Evolutionary conservation across 1,140 invertebrate species (phyloP).

Genomic region (Bombus pascuorum): DNA sequence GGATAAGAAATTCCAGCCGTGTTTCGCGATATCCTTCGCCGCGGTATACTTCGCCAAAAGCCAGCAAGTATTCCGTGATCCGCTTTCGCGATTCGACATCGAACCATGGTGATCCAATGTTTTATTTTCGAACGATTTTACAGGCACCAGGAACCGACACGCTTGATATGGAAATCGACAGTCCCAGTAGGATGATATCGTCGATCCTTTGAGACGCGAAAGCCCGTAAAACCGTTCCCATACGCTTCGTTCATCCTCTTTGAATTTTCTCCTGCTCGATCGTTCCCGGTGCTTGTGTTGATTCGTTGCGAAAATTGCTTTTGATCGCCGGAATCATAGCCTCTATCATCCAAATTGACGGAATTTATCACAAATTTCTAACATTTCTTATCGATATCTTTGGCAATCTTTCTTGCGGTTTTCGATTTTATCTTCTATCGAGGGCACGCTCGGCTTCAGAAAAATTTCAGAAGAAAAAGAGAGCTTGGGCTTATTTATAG

Average conservation of each 20-base stretch:
- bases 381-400: not conserved
- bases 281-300: not conserved
- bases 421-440: not conserved
- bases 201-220: conserved; percentile 28
- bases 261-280: not conserved
- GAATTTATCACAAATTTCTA: too few relatives aligned
- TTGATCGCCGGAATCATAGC: not conserved
- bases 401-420: not conserved
- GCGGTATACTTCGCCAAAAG: not conserved
- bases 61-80: not conserved
- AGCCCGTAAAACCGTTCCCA: conserved; percentile 6
- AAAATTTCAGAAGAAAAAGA: not conserved
- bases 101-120: not conserved
- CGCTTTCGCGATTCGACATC: not conserved
- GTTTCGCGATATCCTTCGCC: not conserved
- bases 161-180: conserved; percentile 29
- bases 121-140: conserved; percentile 30
- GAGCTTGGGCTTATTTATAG: too few relatives aligned
- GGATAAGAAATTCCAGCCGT: not conserved
- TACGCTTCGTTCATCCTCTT: conserved; percentile 10
- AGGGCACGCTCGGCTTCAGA: not conserved
- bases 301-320: conserved; percentile 2
- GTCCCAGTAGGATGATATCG: conserved; percentile 23
- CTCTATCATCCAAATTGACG: not conserved
- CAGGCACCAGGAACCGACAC: not conserved